A percentile compares a stretch with the other conserved stretches of the same genome.
These are phyloP conservation scores for Endomychus coccineus DNA, from an alignment of 2,888 invertebrate genomes.

Conservation along the genomic window DNA sequence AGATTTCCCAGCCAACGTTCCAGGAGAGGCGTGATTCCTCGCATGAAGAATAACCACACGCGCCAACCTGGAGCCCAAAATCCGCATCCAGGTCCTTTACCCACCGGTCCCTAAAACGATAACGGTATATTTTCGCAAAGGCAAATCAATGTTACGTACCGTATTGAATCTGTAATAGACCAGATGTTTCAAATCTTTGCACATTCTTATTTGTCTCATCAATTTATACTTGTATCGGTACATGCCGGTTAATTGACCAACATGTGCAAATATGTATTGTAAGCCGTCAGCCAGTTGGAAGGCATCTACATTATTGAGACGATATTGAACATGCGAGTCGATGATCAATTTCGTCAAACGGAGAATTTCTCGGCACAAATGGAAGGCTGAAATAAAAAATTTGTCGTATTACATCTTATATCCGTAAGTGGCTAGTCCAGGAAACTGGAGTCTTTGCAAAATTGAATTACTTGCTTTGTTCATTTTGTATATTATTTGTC, in stretches of 20 bases:
- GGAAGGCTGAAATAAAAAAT: slow-evolving; percentile 74
- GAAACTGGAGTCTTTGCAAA: too few species aligned
- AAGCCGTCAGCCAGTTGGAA: slow-evolving; percentile 97
- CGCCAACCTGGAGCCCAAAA: slow-evolving; percentile 99
- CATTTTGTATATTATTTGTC: too few species aligned
- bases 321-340: slow-evolving; percentile 98
- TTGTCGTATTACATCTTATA: not conserved
- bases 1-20: slow-evolving; percentile 99
- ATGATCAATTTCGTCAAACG: slow-evolving; percentile 97
- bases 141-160: slow-evolving; percentile 50
- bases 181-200: slow-evolving; percentile 98
- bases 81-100: slow-evolving; percentile 97
- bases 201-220: slow-evolving; percentile 99
- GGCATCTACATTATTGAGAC: slow-evolving; percentile 98
- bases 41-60: slow-evolving; percentile 99
- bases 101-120: slow-evolving; percentile 77
- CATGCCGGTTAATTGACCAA: slow-evolving; percentile 99
- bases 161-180: slow-evolving; percentile 99
- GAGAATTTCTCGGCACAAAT: slow-evolving; percentile 96
- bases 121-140: not conserved
- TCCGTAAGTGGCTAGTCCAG: too few species aligned
- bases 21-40: slow-evolving; percentile 94
- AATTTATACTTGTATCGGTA: slow-evolving; percentile 98
- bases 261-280: slow-evolving; percentile 99
- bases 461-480: too few species aligned